Conservation (phyloP, 2,888 invertebrate genomes). For the Perdita meconis region DNA sequence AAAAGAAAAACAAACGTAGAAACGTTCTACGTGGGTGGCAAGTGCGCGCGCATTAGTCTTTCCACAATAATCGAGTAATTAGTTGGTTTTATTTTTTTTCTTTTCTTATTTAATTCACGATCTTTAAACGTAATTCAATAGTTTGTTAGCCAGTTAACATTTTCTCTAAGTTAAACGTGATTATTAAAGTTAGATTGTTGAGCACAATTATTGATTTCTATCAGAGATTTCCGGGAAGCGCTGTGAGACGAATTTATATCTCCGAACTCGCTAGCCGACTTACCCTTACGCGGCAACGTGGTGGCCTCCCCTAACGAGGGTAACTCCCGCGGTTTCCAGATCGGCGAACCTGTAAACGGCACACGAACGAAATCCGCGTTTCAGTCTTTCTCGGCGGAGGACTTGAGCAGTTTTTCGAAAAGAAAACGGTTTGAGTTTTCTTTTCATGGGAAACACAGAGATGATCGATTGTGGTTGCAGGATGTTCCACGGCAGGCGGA, state of each 20-base stretch:
- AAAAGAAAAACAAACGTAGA: constrained; percentile 29
- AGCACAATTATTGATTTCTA: constrained; percentile 85
- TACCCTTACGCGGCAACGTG: constrained; percentile 88
- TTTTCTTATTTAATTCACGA: constrained; percentile 45
- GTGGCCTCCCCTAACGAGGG: constrained; percentile 87
- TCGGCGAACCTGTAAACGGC: constrained; percentile 92
- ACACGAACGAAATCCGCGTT: too few relatives aligned
- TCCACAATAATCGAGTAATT: constrained; percentile 60
- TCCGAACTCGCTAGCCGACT: constrained; percentile 83
- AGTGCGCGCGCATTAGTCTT: constrained; percentile 47
- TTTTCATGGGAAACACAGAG: too few relatives aligned
- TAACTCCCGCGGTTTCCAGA: constrained; percentile 98
- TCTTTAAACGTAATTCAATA: constrained; percentile 57
- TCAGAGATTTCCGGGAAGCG: constrained; percentile 87
- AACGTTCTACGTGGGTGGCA: constrained; percentile 64
- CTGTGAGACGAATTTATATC: constrained; percentile 85
- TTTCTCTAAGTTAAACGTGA: constrained; percentile 83
- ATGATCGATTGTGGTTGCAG: too few relatives aligned
- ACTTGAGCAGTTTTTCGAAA: too few relatives aligned
- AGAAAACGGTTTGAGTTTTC: too few relatives aligned
- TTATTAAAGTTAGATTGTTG: constrained; percentile 84
- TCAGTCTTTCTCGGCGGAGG: too few relatives aligned
- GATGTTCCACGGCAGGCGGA: too few relatives aligned
- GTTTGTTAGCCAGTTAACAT: constrained; percentile 63
- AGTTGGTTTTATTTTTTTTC: too few relatives aligned